A percentile compares a stretch with the other conserved stretches of the same genome.
Conservation (phyloP, 92 coral and sea anemone species). For the Micromussa lordhowensis region DNA sequence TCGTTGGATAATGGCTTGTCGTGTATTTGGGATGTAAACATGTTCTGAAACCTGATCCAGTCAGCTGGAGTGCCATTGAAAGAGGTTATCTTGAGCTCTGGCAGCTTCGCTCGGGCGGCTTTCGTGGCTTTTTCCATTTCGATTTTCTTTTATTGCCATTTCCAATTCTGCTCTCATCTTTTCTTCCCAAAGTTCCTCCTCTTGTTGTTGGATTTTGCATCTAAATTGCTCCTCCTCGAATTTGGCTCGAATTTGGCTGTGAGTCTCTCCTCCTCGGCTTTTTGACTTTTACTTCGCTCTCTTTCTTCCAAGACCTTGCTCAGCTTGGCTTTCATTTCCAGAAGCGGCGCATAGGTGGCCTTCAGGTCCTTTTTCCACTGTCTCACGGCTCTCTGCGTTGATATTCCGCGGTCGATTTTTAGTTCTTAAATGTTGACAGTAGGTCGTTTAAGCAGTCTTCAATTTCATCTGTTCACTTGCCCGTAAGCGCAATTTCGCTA, state of each 20-base stretch:
- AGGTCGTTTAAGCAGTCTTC: slow-evolving; percentile 55
- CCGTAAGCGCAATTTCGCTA: slow-evolving; percentile 46
- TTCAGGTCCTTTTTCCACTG: slow-evolving; percentile 68
- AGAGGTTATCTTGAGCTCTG: slow-evolving; percentile 63
- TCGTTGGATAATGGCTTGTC: slow-evolving; percentile 31
- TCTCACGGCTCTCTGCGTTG: slow-evolving; percentile 52
- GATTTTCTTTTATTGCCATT: slow-evolving; percentile 47
- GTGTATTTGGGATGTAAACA: slow-evolving; percentile 64
- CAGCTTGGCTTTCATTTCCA: slow-evolving; percentile 38
- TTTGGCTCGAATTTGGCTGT: slow-evolving; percentile 49
- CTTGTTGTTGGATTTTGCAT: slow-evolving; percentile 53
- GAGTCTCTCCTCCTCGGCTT: slow-evolving; percentile 42
- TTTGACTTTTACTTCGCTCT: slow-evolving; percentile 6
- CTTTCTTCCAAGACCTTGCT: slow-evolving; percentile 34
- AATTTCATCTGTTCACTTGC: slow-evolving; percentile 46
- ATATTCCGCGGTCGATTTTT: slow-evolving; percentile 48
- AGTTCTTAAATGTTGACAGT: slow-evolving; percentile 61
- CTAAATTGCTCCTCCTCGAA: slow-evolving; percentile 62
- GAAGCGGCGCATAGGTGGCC: slow-evolving; percentile 49
- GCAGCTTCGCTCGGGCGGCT: slow-evolving; percentile 46
- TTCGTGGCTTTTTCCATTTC: slow-evolving; percentile 48
- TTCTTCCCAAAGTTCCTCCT: slow-evolving; percentile 59
- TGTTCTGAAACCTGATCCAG: slow-evolving; percentile 70
- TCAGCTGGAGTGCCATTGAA: slow-evolving; percentile 61
- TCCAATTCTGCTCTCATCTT: slow-evolving; percentile 49